phyloP scores from a whole-genome alignment of 2,797 vertebrate species.

The Prionace glauca region DNA sequence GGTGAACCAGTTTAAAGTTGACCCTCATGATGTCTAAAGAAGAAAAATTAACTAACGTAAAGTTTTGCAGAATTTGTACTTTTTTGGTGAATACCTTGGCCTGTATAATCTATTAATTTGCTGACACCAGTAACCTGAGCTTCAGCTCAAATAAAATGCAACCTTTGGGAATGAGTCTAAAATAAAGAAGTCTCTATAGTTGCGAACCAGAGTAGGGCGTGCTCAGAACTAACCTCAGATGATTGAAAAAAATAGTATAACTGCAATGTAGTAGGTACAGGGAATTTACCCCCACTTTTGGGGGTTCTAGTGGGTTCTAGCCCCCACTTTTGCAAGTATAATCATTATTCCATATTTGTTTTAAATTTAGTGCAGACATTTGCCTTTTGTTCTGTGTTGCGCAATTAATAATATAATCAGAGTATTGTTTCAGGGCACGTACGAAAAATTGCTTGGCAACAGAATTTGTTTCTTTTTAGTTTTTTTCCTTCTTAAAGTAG shows the following conservation, averaged over 20 bases:
- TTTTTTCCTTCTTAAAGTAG: background rate
- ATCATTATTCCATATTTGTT: slow-evolving; percentile 21
- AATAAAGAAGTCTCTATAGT: slow-evolving; percentile 17
- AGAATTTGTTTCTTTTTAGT: background rate
- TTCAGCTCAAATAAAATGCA: background rate
- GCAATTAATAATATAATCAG: slow-evolving; percentile 21
- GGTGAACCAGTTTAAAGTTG: background rate
- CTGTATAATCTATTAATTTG: background rate
- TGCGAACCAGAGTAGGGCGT: background rate
- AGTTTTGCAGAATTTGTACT: background rate
- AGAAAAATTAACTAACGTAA: background rate
- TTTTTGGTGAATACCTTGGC: background rate
- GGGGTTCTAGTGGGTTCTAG: background rate
- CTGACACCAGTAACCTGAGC: slow-evolving; percentile 7
- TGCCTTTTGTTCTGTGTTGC: background rate
- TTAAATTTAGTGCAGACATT: slow-evolving; percentile 6
- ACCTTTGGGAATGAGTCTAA: background rate
- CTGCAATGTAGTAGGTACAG: background rate
- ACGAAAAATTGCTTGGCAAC: slow-evolving; percentile 6
- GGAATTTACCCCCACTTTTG: too few species aligned
- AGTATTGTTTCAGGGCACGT: slow-evolving; percentile 9
- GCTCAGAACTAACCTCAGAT: background rate
- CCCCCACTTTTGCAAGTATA: background rate
- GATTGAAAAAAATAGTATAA: background rate
- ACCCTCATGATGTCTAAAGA: background rate